These are phyloP conservation scores for Amblyraja radiata DNA, from an alignment of 2,797 vertebrate genomes.

Conservation along the genomic window DNA sequence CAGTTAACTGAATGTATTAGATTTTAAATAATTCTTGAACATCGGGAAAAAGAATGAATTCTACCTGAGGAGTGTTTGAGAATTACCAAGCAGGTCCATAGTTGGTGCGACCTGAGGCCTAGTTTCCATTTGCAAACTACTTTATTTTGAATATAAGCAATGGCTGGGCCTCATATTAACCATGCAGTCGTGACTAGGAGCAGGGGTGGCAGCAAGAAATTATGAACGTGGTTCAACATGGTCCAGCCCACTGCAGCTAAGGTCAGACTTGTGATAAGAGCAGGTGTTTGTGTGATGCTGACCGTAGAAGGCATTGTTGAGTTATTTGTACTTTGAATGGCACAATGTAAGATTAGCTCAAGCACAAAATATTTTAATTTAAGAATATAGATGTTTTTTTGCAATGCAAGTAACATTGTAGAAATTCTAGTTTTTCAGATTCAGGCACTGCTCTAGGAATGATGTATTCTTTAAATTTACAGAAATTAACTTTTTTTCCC, in stretches of 20 bases:
- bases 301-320: not conserved
- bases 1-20: too few species aligned
- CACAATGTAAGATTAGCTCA: not conserved
- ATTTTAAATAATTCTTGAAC: too few species aligned
- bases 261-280: not conserved
- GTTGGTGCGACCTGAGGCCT: too few species aligned
- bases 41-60: too few species aligned
- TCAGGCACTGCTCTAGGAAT: not conserved
- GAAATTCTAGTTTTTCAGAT: not conserved
- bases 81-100: too few species aligned
- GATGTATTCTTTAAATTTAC: not conserved
- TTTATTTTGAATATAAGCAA: too few species aligned
- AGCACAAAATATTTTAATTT: not conserved
- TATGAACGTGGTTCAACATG: too few species aligned
- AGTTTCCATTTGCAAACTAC: too few species aligned
- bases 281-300: not conserved
- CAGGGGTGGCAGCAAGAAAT: too few species aligned
- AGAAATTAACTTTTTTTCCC: not conserved
- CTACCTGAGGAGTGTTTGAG: too few species aligned
- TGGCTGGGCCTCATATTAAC: too few species aligned
- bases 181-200: too few species aligned
- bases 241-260: not conserved
- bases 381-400: not conserved
- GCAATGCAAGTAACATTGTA: not conserved
- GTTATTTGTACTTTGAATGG: not conserved